phyloP scores from a whole-genome alignment of 2,113 vertebrate genomes.

The Cyprinus carpio region DNA sequence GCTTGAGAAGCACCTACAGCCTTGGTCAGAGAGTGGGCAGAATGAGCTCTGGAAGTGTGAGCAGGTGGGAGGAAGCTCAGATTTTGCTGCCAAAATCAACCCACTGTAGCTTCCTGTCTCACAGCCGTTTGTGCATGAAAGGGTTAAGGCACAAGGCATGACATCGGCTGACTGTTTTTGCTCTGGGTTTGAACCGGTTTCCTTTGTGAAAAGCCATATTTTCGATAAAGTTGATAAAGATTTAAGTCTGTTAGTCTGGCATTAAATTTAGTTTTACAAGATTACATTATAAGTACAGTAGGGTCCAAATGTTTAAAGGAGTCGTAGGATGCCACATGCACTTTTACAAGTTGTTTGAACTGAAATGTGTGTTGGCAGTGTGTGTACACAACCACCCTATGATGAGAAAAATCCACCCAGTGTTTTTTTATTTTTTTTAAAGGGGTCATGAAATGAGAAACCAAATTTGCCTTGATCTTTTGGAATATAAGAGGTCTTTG shows the following conservation, averaged over 20 bases:
- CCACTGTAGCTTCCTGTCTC: conserved; percentile 20
- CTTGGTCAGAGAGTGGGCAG: conserved; percentile 20
- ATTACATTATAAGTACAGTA: not conserved
- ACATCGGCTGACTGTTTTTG: not conserved
- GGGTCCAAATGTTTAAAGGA: not conserved
- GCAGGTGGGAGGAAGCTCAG: conserved; percentile 50
- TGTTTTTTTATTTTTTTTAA: no score
- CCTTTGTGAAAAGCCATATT: not conserved
- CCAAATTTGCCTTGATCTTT: no score
- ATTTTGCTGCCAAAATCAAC: conserved; percentile 1
- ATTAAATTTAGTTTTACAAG: not conserved
- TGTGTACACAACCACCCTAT: no score
- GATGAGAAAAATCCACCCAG: no score
- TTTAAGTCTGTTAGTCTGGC: not conserved
- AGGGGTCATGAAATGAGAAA: no score
- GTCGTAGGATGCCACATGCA: no score
- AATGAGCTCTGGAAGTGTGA: not conserved
- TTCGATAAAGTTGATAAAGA: not conserved
- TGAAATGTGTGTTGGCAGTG: no score
- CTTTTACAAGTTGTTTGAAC: no score
- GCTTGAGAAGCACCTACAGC: conserved; percentile 20
- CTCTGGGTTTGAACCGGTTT: not conserved
- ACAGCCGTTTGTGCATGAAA: not conserved
- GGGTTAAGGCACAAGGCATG: not conserved
- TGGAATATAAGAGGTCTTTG: no score